These are phyloP conservation scores for Nomada flava DNA, from an alignment of 2,888 invertebrate species.

Conservation along the genomic window DNA sequence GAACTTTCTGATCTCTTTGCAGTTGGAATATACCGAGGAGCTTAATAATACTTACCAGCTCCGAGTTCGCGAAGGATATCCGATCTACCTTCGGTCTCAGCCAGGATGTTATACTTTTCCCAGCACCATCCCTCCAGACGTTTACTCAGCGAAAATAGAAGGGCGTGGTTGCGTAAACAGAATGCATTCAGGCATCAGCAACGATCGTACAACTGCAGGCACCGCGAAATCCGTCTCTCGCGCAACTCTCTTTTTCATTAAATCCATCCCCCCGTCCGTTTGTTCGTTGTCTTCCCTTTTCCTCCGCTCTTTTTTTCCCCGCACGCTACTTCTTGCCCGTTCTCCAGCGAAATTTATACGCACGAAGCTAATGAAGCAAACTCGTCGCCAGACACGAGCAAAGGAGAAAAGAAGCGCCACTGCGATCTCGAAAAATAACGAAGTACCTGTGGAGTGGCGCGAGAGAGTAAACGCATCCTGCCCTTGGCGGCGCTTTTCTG, in stretches of 20 bases:
- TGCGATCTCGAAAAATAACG: conserved; percentile 65
- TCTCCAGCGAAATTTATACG: conserved; percentile 15
- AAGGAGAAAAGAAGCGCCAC: conserved; percentile 19
- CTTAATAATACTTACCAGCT: too few species aligned
- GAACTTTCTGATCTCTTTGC: conserved; percentile 2
- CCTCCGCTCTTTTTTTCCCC: too few species aligned
- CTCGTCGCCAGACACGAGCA: conserved; percentile 25
- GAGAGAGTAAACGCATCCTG: conserved; percentile 59
- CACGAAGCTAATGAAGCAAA: conserved; percentile 49
- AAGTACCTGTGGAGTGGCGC: conserved; percentile 57
- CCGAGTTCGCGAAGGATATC: neutral
- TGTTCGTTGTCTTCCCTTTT: neutral
- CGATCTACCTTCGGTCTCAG: too few species aligned
- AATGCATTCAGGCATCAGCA: conserved; percentile 17
- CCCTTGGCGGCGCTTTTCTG: conserved; percentile 60
- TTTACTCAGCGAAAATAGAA: conserved; percentile 12
- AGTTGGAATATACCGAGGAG: neutral
- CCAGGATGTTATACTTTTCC: neutral
- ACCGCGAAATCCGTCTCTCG: conserved; percentile 14
- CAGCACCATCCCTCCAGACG: neutral
- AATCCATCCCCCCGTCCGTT: neutral
- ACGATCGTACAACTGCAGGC: conserved; percentile 6
- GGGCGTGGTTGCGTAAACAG: conserved; percentile 21
- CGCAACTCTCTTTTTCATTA: conserved; percentile 22
- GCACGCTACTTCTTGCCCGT: too few species aligned